Percentiles rank a stretch among this genome's conserved stretches.
Evolutionary conservation across 2,797 vertebrate species (phyloP).

Genomic region (Lerista edwardsae): DNA sequence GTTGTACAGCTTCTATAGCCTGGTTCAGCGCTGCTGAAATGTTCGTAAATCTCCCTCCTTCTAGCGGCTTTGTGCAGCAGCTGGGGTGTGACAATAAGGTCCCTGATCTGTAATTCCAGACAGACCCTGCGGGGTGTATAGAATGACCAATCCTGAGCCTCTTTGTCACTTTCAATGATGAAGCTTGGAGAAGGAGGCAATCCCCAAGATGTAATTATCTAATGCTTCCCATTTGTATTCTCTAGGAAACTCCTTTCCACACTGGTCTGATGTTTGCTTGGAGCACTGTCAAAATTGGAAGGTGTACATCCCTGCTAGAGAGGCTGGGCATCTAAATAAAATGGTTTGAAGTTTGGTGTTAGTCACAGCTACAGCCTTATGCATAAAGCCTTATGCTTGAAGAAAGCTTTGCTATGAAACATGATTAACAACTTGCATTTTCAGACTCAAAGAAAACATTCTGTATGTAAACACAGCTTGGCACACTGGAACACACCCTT

Average conservation of each 20-base stretch:
- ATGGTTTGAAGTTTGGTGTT: constrained; percentile 24
- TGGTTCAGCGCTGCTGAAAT: constrained; percentile 86
- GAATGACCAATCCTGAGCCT: constrained; percentile 70
- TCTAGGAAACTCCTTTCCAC: constrained; percentile 70
- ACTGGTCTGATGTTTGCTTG: constrained; percentile 64
- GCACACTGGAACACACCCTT: too few relatives aligned
- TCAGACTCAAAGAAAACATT: neutral
- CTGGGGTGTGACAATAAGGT: constrained; percentile 88
- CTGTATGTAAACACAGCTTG: neutral
- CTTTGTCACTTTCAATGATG: constrained; percentile 63
- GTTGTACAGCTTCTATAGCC: constrained; percentile 81
- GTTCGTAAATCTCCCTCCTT: constrained; percentile 90
- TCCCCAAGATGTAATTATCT: constrained; percentile 71
- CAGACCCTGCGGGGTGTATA: constrained; percentile 72
- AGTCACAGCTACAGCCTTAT: neutral
- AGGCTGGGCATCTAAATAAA: constrained; percentile 63
- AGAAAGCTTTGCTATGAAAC: neutral
- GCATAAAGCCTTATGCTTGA: neutral
- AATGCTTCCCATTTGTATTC: constrained; percentile 78
- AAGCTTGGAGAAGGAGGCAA: constrained; percentile 57
- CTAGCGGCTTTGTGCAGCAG: constrained; percentile 84
- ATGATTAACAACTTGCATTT: neutral
- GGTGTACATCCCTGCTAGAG: constrained; percentile 74
- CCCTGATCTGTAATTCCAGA: constrained; percentile 86
- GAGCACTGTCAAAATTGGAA: constrained; percentile 60